Evolutionary conservation across 2,888 invertebrate species (phyloP), one percentile per base, ranked within the genome.

Genomic region (Diploptera punctata): DNA sequence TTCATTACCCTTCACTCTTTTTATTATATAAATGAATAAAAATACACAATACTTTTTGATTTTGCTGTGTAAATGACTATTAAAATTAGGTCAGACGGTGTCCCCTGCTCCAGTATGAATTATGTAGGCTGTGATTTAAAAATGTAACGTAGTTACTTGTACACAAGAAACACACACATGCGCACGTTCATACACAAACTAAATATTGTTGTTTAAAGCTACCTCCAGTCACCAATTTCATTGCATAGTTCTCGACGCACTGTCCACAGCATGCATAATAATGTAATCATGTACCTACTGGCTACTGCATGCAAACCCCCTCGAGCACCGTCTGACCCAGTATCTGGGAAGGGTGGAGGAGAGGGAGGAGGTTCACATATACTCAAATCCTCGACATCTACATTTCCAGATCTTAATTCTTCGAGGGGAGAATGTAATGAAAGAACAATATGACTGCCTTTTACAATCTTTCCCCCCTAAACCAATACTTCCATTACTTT

Each of bases 51-150:
- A 52, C 31, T 57, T 16, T 57, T 57, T 29, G 26, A 24, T 16
- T 57, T 29, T 29, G 16, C 57, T 57, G 57, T 57, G 57, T 57
- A 57, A 57, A 57, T 57, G 57, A 57, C 57, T 29, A 29, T 57
- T 57, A 57, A 31, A 57, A 57, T 29, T 29, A 57, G 29, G 57
- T 57, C 57, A 57, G 57, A 57, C 57, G 57, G 57, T 29, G 31
- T 29, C 29, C 13, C n/a, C 5, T 57, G 21, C 13, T 29, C n/a
- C n/a, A n/a, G n/a, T n/a, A n/a, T n/a, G n/a, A n/a, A n/a, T n/a
- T n/a, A n/a, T n/a, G n/a, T n/a, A n/a, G n/a, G n/a, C n/a, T n/a
- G n/a, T n/a, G n/a, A n/a, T n/a, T n/a, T n/a, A n/a, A n/a, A n/a
- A n/a, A n/a, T n/a, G n/a, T n/a, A n/a, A n/a, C n/a, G n/a, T n/a